Percentiles rank a stretch among this genome's conserved stretches.
These are phyloP conservation scores for Philhelius pedissequus DNA, from an alignment of 2,888 invertebrate genomes.

Conservation along the genomic window DNA sequence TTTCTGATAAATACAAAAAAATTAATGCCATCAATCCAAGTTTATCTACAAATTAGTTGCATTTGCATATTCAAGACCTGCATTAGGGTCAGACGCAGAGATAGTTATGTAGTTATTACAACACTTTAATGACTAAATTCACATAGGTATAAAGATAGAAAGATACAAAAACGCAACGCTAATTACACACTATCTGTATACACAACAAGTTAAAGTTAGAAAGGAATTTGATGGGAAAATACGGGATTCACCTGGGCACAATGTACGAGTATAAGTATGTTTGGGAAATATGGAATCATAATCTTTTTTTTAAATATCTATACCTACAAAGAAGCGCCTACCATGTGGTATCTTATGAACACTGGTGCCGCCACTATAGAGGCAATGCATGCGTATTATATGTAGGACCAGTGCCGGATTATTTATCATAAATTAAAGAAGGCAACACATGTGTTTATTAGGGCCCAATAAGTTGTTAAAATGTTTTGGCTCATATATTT, in stretches of 20 bases:
- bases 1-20: background rate
- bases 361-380: background rate
- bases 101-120: constrained; percentile 16
- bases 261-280: no score
- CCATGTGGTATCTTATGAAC: constrained; percentile 12
- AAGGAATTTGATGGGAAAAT: background rate
- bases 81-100: constrained; percentile 20
- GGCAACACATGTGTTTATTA: background rate
- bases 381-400: constrained; percentile 32
- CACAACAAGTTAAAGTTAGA: no score
- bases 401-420: background rate
- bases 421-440: background rate
- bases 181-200: constrained; percentile 27
- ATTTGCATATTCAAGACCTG: constrained; percentile 35
- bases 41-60: constrained; percentile 27
- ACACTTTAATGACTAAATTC: constrained; percentile 54
- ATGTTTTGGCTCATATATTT: no score
- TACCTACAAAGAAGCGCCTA: constrained; percentile 64
- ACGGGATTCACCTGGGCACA: constrained; percentile 52
- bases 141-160: background rate
- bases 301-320: constrained; percentile 12
- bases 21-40: constrained; percentile 30
- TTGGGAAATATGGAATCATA: constrained; percentile 41
- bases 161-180: background rate
- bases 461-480: background rate